Evolutionary conservation across 2,113 vertebrate genomes (phyloP), one percentile per base, ranked within the genome.

Genomic region (Geococcyx californianus): DNA sequence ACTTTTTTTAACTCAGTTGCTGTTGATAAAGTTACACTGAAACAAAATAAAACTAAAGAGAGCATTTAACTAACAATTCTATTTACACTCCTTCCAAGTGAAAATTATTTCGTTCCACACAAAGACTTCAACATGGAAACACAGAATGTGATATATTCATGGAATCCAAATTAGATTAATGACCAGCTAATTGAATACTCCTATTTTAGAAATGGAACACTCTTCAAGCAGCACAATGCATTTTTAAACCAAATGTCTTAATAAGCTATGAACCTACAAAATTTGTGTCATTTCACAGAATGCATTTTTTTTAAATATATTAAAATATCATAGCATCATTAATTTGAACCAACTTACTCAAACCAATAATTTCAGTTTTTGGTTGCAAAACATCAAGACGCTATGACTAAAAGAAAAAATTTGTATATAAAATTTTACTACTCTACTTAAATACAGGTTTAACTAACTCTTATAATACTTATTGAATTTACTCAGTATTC

Each of bases 31-130:
- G 31, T 62, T 83, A 54, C 11, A 85, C 29, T 25, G 24, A 87
- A 82, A 74, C 33, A 66, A 87, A 75, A 60, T 31, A 55, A 82
- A 93, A 80, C 26, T 25, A 17, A 69, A 60, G 36, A 87, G 8
- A 83, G 29, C n/a, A 47, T 75, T 89, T 87, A 70, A 59, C 52
- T 51, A 54, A 84, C 58, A 79, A 62, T 29, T 89, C 51, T 80
- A 95, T 89, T 95, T 93, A 82, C 33, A 69, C 59, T 60, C 59
- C 26, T 95, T 92, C 78, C 68, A 94, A 94, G 11, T 56, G 3
- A 64, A 81, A 92, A 83, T 84, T 77, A 92, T 45, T 93, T 77
- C 68, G 51, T 44, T 81, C 26, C 1, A 25, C 44, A 74, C 40
- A 88, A 80, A 58, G n/a, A 54, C 33, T 51, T 54, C 3, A 88